Percentiles rank a stretch among this genome's conserved stretches.
Evolutionary conservation across 2,888 invertebrate species (phyloP).

Genomic region (Crematogaster levior): DNA sequence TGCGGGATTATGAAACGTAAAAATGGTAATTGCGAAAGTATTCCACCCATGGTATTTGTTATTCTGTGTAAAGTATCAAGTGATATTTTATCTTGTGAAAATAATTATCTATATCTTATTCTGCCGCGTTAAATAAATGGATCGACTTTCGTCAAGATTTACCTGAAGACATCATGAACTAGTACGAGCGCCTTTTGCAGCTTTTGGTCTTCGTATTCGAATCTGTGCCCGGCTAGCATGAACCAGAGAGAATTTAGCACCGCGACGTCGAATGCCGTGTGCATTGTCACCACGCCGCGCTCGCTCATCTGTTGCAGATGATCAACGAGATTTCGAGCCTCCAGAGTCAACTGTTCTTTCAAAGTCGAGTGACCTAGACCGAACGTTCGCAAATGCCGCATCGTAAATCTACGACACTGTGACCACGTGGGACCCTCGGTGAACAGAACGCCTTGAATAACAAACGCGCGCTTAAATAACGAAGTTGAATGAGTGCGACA

Average conservation of each 20-base stretch:
- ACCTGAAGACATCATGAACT: conserved; percentile 89
- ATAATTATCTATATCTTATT: neutral
- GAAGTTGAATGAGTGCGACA: neutral
- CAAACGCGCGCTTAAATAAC: conserved; percentile 58
- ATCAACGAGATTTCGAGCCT: conserved; percentile 87
- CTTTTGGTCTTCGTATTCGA: conserved; percentile 88
- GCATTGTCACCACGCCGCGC: conserved; percentile 86
- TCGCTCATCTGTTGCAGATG: conserved; percentile 82
- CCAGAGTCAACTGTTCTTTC: conserved; percentile 88
- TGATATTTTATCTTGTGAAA: neutral
- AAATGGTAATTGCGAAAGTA: conserved; percentile 90
- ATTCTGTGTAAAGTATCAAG: conserved; percentile 83
- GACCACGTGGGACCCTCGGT: conserved; percentile 90
- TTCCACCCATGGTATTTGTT: conserved; percentile 89
- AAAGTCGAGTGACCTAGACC: conserved; percentile 89
- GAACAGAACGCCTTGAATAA: conserved; percentile 88
- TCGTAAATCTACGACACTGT: conserved; percentile 89
- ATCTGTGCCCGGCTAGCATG: conserved; percentile 90
- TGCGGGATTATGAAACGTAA: conserved; percentile 89
- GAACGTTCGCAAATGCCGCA: conserved; percentile 89
- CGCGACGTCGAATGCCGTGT: conserved; percentile 87
- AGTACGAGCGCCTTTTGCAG: conserved; percentile 87
- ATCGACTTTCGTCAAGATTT: neutral
- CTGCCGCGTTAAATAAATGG: neutral
- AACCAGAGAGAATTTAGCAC: conserved; percentile 91